phyloP scores from a whole-genome alignment of 2,113 vertebrate genomes.

The Ailuropoda melanoleuca region DNA sequence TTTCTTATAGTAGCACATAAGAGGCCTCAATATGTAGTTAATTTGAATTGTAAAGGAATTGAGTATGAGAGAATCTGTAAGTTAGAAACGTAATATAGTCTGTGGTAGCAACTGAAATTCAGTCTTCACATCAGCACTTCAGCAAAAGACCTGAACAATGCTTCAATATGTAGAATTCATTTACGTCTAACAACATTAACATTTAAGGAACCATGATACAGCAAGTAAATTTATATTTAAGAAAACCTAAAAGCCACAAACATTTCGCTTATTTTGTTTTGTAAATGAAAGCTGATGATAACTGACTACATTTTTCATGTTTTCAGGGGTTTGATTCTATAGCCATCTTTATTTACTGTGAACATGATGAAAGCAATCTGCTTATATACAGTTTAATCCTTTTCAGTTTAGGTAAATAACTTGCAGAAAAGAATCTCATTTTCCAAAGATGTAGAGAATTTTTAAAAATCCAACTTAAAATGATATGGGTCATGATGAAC shows the following conservation, averaged over 20 bases:
- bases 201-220: neutral
- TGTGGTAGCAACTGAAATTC: neutral
- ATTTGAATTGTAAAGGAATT: neutral
- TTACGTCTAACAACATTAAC: neutral
- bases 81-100: neutral
- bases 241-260: neutral
- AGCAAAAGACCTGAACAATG: neutral
- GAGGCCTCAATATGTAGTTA: neutral
- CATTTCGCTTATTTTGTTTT: neutral
- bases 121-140: neutral
- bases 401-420: neutral
- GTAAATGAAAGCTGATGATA: constrained; percentile 12
- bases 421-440: neutral
- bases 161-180: neutral
- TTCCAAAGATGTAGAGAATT: neutral
- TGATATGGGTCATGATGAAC: neutral
- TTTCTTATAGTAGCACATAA: neutral
- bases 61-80: neutral
- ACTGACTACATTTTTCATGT: neutral
- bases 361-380: neutral
- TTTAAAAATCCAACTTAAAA: neutral
- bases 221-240: neutral
- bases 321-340: neutral
- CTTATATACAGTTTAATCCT: neutral
- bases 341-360: neutral